Evolutionary conservation across 2,797 vertebrate genomes (phyloP), one percentile per base, ranked within the genome.

Genomic region (Sorex maritimensis): DNA sequence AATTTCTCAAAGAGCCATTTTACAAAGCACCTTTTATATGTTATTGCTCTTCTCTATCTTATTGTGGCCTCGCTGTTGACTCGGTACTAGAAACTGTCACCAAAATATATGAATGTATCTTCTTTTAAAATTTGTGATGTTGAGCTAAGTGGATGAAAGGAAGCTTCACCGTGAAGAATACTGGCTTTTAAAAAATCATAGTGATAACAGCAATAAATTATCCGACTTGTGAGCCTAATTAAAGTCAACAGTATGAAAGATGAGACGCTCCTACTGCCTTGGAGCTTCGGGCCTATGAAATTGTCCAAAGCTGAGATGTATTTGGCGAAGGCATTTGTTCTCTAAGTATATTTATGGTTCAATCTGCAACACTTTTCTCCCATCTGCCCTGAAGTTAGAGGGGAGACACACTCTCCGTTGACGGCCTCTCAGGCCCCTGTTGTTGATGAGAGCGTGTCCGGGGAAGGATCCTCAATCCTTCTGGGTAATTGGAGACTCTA

Each of bases 211-310:
- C 81, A 73, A 91, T 94, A 87, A 91, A 93, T 88, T 73, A 34
- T 91, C 94, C 88, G 93, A 75, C 61, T 90, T 79, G 34, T 81
- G 78, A 80, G 46, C 49, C 93, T 96, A 95, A 95, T 93, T 95
- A 96, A 96, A 96, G 78, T 95, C 93, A 94, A 73, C 21, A 93
- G 38, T 74, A 94, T 95, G 72, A 95, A 78, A 95, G 94, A 90
- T 1, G 15, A 83, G 80, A 30, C 2, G 68, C n/a, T 83, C 19
- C 41, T 0, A 68, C 72, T 38, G 5, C 61, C 52, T 30, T 15
- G 0, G 15, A 34, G 14, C 81, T 81, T 8, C 12, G 58, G 69
- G 52, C 82, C 67, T 30, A 58, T n/a, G 68, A 92, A 94, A 93
- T 41, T 86, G 81, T 95, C 93, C 94, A 86, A 84, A 87, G 86